Evolutionary conservation across 2,113 vertebrate species (phyloP).

Genomic region (Empidonax traillii): DNA sequence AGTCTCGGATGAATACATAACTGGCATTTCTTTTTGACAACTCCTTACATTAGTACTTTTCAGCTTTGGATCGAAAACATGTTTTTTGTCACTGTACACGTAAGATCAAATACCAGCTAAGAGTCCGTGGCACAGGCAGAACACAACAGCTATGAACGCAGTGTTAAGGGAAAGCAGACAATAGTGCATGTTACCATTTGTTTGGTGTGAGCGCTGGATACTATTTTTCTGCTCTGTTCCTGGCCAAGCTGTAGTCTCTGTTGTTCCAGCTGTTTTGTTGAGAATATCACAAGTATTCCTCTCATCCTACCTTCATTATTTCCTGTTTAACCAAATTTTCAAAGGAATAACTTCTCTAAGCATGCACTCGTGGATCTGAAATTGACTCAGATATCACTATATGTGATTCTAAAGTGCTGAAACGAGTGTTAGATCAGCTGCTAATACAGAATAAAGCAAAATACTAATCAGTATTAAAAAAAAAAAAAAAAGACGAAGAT

Average conservation of each 20-base stretch:
- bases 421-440: background rate
- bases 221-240: background rate
- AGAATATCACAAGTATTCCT: background rate
- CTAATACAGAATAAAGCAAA: background rate
- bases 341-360: background rate
- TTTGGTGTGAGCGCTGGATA: background rate
- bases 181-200: background rate
- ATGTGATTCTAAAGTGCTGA: background rate
- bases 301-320: background rate
- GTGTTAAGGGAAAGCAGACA: background rate
- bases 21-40: background rate
- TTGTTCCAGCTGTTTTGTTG: background rate
- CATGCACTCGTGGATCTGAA: background rate
- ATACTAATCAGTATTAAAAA: background rate
- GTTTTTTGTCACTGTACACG: accelerated
- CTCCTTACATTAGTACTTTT: background rate
- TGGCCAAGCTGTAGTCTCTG: background rate
- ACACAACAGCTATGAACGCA: background rate
- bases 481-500: background rate
- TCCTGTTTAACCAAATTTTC: background rate
- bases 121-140: background rate
- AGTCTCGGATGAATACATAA: background rate
- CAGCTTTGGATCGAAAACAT: background rate
- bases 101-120: background rate
- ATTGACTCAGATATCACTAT: background rate